Base-by-base conservation (phyloP, 2,113 vertebrate genomes). In the Arenaria interpres region DNA sequence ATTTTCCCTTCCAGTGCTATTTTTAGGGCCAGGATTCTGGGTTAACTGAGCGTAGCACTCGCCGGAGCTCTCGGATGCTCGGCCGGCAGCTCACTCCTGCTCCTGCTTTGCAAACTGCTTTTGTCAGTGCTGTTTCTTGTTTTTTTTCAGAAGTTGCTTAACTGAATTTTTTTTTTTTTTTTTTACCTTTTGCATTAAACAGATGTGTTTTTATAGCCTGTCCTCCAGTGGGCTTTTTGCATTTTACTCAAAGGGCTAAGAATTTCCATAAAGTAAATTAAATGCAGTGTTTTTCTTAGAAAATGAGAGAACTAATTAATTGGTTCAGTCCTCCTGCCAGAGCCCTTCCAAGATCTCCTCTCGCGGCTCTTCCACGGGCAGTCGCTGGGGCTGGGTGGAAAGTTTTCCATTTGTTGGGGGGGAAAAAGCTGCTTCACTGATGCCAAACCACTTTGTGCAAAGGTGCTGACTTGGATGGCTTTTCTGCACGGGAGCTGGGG, bases 11-110 rank as follows among this genome's bases (percentile, higher is more conserved):
- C 68, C 14, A 0, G 23, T 7, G 71, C 95, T 97, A 86, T 98
- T 97, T 97, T 93, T 96, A 93, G 90, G 91, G 78, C 39, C n/a
- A 6, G 68, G 45, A 85, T 78, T 92, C 88, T 85, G 91, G 87
- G 88, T 81, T 88, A 74, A 89, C 64, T 3, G 75, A 78, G 90
- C 14, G 0, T 43, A 12, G 18, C 6, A 5, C 9, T 35, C 7
- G 2, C 48, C 2, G 15, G 69, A 74, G 90, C 85, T 63, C 60
- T 28, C 0, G 22, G 69, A 27, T 14, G 62, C 75, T 90, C 1
- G 2, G 48, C 22, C 14, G 85, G 85, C 93, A 60, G 78, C 67
- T 89, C 13, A 0, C 6, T 43, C 45, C 64, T 54, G 35, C 75
- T 51, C 35, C 32, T 8, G 25, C n/a, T n/a, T 24, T 15, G 64